Conservation (phyloP, 1,140 invertebrate genomes). For the Pseudachorutes palmiensis region DNA sequence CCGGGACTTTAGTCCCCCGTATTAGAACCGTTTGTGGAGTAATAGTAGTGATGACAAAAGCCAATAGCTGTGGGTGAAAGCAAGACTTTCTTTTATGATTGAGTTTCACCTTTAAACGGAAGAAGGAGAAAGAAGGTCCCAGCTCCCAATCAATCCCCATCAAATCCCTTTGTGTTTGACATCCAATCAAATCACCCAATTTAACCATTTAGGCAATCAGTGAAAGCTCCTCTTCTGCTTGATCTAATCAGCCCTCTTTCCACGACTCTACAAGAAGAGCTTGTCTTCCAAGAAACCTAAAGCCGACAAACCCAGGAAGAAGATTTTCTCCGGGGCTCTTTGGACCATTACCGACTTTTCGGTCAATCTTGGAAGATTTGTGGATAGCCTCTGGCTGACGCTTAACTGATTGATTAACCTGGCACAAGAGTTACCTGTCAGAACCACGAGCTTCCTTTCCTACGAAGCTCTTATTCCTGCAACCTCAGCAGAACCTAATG, state of each 20-base stretch:
- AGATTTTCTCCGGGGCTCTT: neutral
- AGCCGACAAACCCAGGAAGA: too few species aligned
- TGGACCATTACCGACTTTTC: neutral
- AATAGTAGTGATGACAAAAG: neutral
- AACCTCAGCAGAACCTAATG: neutral
- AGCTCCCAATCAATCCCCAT: constrained; percentile 10
- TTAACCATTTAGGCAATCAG: constrained; percentile 5
- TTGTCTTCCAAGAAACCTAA: neutral
- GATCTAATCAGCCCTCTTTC: neutral
- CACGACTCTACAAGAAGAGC: neutral
- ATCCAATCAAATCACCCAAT: constrained; percentile 13
- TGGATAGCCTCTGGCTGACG: neutral
- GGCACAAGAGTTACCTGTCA: neutral
- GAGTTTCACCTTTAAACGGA: neutral
- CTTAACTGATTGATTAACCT: constrained; percentile 9
- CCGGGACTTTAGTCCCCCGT: too few species aligned
- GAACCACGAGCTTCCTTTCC: neutral
- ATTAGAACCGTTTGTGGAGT: too few species aligned
- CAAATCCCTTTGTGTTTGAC: constrained; percentile 13
- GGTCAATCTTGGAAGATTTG: neutral
- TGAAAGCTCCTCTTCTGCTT: neutral
- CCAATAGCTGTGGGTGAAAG: neutral
- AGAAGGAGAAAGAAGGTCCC: neutral
- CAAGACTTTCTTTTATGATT: neutral
- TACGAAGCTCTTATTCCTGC: neutral